These are phyloP conservation scores for Laspeyria flexula DNA, from an alignment of 2,888 invertebrate genomes.

Conservation along the genomic window DNA sequence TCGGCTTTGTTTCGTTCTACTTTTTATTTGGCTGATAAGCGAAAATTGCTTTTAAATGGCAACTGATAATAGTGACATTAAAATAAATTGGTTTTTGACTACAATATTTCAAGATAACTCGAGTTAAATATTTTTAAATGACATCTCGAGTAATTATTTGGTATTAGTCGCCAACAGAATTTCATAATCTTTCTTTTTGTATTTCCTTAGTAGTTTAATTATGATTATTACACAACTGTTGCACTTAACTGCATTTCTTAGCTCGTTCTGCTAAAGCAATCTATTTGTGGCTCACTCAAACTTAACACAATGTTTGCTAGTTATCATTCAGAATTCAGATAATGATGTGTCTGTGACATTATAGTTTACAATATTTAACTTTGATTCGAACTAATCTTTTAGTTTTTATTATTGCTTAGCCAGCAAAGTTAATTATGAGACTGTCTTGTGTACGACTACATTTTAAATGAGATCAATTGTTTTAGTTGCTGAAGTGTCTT, in stretches of 20 bases:
- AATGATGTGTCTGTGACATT: too few relatives aligned
- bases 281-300: slow-evolving; percentile 4
- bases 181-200: slow-evolving; percentile 13
- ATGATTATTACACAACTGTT: slow-evolving; percentile 12
- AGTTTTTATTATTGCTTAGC: too few relatives aligned
- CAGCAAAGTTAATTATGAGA: too few relatives aligned
- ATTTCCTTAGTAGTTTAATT: slow-evolving; percentile 9
- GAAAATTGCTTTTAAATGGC: slow-evolving; percentile 1
- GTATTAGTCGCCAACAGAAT: slow-evolving; percentile 1
- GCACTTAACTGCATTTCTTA: slow-evolving; percentile 1
- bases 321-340: too few relatives aligned
- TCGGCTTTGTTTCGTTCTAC: slow-evolving; percentile 42
- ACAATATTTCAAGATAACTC: too few relatives aligned
- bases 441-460: too few relatives aligned
- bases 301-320: too few relatives aligned
- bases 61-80: background rate
- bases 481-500: too few relatives aligned
- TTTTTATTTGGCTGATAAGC: slow-evolving; percentile 27
- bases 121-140: slow-evolving; percentile 7
- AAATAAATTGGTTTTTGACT: background rate
- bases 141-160: slow-evolving; percentile 5
- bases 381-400: too few relatives aligned
- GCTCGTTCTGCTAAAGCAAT: background rate
- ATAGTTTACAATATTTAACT: too few relatives aligned
- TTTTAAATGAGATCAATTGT: too few relatives aligned